phyloP scores from a whole-genome alignment of 2,888 invertebrate genomes.

The Agapetus fuscipes region DNA sequence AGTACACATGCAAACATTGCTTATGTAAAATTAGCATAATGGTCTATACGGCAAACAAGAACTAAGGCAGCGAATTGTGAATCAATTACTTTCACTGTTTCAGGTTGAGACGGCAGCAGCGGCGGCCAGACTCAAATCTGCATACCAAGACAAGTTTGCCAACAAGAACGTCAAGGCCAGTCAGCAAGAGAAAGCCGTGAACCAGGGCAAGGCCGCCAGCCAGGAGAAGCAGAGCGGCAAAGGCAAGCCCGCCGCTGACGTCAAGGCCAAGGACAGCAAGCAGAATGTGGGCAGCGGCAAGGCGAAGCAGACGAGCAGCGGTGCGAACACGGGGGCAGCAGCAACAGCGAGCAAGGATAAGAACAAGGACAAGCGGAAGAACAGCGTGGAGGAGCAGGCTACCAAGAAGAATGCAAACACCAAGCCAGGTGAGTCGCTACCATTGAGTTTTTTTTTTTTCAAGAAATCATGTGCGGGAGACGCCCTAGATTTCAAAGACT shows the following conservation, averaged over 20 bases:
- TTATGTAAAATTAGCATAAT: no score
- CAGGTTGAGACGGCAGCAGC: constrained; percentile 19
- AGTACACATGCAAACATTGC: no score
- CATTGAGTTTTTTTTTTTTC: no score
- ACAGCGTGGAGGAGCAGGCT: not conserved
- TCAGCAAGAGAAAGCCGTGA: constrained; percentile 5
- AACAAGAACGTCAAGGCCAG: no score
- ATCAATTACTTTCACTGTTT: no score
- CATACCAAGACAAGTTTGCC: constrained; percentile 7
- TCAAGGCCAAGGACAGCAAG: constrained; percentile 6
- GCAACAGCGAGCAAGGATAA: constrained; percentile 22
- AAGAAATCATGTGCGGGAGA: no score
- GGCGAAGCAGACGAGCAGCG: constrained; percentile 9
- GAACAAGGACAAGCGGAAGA: constrained; percentile 25
- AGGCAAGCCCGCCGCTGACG: constrained; percentile 12
- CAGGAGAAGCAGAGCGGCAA: constrained; percentile 14
- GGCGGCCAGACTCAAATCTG: constrained; percentile 11
- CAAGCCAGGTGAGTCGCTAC: no score
- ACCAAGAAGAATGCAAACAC: no score
- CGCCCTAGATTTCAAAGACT: no score
- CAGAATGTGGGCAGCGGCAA: not conserved
- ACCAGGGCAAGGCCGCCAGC: constrained; percentile 11
- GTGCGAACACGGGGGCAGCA: not conserved
- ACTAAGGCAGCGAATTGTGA: no score
- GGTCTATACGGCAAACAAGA: no score